Conservation (phyloP, 2,888 invertebrate species). For the Heteromurus nitidus region DNA sequence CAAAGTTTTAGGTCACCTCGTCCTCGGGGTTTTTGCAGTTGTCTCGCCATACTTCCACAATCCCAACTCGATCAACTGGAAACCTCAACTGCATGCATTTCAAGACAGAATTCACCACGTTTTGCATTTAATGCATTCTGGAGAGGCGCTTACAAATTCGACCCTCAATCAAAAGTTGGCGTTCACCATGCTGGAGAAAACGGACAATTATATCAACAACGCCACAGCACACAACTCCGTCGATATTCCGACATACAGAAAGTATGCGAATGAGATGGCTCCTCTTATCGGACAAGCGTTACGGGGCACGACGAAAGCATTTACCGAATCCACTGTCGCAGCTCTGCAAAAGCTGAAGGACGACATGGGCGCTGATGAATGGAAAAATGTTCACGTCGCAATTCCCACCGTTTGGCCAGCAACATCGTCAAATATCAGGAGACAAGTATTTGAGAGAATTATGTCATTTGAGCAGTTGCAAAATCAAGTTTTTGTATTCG, state of each 20-base stretch:
- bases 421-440: constrained; percentile 47
- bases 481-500: constrained; percentile 45
- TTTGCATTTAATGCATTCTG: neutral
- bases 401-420: constrained; percentile 65
- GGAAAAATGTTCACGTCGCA: constrained; percentile 42
- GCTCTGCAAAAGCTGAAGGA: constrained; percentile 31
- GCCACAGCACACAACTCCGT: constrained; percentile 17
- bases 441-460: constrained; percentile 52
- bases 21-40: constrained; percentile 48
- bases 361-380: constrained; percentile 50
- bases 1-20: constrained; percentile 55
- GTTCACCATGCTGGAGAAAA: neutral
- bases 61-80: constrained; percentile 46
- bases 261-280: constrained; percentile 20
- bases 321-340: constrained; percentile 34
- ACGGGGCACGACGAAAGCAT: constrained; percentile 37
- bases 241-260: neutral
- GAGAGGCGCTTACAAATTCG: neutral
- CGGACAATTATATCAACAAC: neutral
- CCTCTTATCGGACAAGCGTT: constrained; percentile 45
- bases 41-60: constrained; percentile 49
- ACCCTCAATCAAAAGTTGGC: neutral
- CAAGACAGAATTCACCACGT: neutral
- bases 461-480: constrained; percentile 56
- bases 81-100: neutral